Base-by-base conservation (phyloP, 1,140 invertebrate genomes). In the Caenorhabditis tropicalis region DNA sequence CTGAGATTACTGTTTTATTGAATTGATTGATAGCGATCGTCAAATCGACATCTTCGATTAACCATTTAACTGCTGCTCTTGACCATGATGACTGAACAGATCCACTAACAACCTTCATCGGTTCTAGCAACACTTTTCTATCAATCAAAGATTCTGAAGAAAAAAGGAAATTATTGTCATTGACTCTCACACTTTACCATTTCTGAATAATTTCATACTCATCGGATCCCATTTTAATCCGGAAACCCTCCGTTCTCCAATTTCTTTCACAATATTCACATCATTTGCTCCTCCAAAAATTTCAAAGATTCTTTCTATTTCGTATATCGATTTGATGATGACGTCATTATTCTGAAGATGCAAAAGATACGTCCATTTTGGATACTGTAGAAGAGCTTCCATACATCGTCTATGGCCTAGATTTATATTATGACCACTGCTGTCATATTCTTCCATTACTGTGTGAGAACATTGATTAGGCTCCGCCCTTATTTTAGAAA, bases 241-340 rank as follows among this genome's bases (percentile, higher is more conserved):
- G 0, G 29, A 15, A 70, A 33, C 60, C 12, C 29, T n/a, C 19
- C 60, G 19, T 27, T 70, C 9, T 15, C 1, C 60, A 33, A 39
- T 31, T 39, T 33, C 36, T 39, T 5, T 27, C 16, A 7, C 36
- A 33, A 70, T 33, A 33, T 70, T 39, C 5, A 39, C 60, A 36
- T 70, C 60, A 70, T 70, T 70, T 5, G 60, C 60, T 70, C 60
- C 60, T 70, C 60, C 60, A 16, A 70, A 27, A 15, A 70, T 21
- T 33, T 70, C 60, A 39, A 24, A 70, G 16, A 70, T 39, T 24
- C 36, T 39, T 24, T 12, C 60, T 39, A 70, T 19, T 36, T 70
- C 60, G 36, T 70, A 70, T 6, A 70, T 24, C 5, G 60, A 70
- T 70, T 70, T 70, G 7, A 24, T 24, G 24, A 70, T 70, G 60